These are phyloP conservation scores for Coturnix japonica DNA, from an alignment of 2,113 vertebrate species.

Conservation along the genomic window DNA sequence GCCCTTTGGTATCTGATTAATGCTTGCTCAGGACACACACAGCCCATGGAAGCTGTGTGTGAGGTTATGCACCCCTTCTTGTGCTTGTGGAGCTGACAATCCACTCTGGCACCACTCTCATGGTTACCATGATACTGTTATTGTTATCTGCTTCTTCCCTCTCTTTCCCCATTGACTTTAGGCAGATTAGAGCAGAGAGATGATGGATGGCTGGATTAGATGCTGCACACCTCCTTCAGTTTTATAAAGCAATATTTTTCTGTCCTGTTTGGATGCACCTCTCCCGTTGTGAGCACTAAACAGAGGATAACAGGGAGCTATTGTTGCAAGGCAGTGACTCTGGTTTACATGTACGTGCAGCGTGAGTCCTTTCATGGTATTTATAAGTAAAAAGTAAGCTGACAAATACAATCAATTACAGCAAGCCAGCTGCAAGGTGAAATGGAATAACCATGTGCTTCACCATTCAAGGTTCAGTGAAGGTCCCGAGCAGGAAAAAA, in stretches of 20 bases:
- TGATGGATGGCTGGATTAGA: conserved; percentile 52
- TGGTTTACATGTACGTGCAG: not conserved
- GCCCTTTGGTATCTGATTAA: conserved; percentile 15
- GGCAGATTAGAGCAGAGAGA: conserved; percentile 31
- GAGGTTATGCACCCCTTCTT: not conserved
- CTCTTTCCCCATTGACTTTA: conserved; percentile 15
- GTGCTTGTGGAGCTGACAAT: not conserved
- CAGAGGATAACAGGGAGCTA: not conserved
- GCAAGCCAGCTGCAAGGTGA: conserved; percentile 39
- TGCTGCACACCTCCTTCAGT: not conserved
- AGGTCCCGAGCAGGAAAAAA: conserved; percentile 25
- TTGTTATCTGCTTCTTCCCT: conserved; percentile 16
- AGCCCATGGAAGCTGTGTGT: not conserved
- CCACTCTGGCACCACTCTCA: not conserved
- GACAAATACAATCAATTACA: conserved; percentile 57
- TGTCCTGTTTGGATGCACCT: not conserved
- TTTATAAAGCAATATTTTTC: conserved; percentile 39
- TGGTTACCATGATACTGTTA: conserved; percentile 2
- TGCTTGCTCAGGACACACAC: not conserved
- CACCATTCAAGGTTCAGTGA: conserved; percentile 23
- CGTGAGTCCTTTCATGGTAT: conserved; percentile 3
- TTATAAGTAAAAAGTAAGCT: not conserved
- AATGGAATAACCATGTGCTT: conserved; percentile 35
- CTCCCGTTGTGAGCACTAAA: not conserved
- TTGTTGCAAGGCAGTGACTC: not conserved